A percentile compares a stretch with the other conserved stretches of the same genome.
Evolutionary conservation across 2,113 vertebrate species (phyloP).

Genomic region (Orientallactaga bullata): DNA sequence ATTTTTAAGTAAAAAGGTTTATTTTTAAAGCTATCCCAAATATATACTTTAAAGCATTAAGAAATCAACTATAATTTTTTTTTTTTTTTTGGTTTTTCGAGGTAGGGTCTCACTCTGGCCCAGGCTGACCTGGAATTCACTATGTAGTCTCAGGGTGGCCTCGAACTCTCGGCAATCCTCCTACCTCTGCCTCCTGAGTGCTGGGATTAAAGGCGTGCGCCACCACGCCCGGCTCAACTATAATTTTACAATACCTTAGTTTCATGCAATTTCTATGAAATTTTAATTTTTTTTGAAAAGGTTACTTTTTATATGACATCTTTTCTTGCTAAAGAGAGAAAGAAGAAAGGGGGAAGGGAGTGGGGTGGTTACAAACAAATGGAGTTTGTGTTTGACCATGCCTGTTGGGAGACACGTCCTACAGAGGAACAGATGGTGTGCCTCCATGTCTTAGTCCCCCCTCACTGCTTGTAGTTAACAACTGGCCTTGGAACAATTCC

Average conservation of each 20-base stretch:
- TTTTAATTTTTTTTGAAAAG: not conserved
- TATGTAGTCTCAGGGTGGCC: too few relatives aligned
- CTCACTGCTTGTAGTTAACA: not conserved
- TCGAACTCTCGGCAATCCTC: too few relatives aligned
- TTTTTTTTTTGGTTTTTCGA: too few relatives aligned
- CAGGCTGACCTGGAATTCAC: too few relatives aligned
- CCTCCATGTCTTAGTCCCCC: not conserved
- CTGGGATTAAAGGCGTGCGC: too few relatives aligned
- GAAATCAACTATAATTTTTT: not conserved
- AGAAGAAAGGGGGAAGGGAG: too few relatives aligned
- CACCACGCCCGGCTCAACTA: too few relatives aligned
- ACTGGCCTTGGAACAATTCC: too few relatives aligned
- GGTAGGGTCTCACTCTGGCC: too few relatives aligned
- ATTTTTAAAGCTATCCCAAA: not conserved
- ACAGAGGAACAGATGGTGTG: not conserved
- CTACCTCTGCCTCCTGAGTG: too few relatives aligned
- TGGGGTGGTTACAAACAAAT: not conserved
- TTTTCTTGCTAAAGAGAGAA: slow-evolving; percentile 15
- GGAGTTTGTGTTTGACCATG: not conserved
- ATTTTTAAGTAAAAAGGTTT: too few relatives aligned
- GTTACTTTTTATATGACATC: not conserved
- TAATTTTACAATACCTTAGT: not conserved
- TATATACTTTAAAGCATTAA: not conserved
- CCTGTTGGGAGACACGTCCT: not conserved
- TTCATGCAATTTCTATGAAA: not conserved